Evolutionary conservation across 53 echinoderm and acorn worm genomes (phyloP).

Genomic region (Echinometra lucunter): DNA sequence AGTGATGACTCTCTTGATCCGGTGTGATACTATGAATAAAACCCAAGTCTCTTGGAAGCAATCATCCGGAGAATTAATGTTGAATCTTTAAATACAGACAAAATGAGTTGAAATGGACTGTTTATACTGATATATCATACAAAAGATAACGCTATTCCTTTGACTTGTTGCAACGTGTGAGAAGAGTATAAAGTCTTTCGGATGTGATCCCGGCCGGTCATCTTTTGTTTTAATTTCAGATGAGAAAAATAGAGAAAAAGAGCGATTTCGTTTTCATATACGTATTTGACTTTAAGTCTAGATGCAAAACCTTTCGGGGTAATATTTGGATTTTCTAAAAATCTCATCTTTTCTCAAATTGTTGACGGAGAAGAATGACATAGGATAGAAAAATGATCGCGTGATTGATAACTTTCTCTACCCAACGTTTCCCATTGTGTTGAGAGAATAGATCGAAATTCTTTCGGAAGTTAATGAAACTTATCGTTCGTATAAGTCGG

Average conservation of each 20-base stretch:
- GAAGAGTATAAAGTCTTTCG: no score
- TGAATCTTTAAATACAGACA: no score
- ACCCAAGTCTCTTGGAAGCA: not conserved
- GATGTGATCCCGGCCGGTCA: no score
- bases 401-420: not conserved
- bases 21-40: not conserved
- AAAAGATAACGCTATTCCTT: no score
- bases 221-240: no score
- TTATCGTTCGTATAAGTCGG: no score
- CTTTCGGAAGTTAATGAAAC: no score
- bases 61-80: not conserved
- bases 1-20: not conserved
- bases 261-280: not conserved
- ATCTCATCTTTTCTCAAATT: not conserved
- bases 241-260: no score
- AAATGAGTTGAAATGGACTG: no score
- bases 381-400: not conserved
- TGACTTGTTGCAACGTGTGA: no score
- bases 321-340: not conserved
- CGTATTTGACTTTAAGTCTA: not conserved
- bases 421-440: not conserved
- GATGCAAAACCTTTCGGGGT: not conserved
- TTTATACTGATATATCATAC: no score
- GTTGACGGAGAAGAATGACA: not conserved
- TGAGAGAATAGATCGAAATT: no score